Conservation (phyloP, 2,113 vertebrate genomes). For the Pelecanoides urinatrix region DNA sequence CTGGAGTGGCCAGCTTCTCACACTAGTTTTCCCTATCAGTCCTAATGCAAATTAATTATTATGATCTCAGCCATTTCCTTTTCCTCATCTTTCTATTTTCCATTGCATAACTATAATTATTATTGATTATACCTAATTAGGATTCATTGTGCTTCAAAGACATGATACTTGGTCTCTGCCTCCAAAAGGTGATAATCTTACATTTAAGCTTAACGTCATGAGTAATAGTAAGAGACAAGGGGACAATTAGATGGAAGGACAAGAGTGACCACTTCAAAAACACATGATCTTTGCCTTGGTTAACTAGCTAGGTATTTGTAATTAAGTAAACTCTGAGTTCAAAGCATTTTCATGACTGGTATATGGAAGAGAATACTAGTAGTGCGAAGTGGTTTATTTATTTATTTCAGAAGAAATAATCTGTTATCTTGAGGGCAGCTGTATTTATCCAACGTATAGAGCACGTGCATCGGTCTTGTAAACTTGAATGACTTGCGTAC, state of each 20-base stretch:
- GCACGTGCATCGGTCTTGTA: fast-evolving
- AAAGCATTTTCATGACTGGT: neutral
- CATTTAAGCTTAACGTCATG: neutral
- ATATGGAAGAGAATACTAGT: neutral
- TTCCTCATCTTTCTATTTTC: constrained; percentile 52
- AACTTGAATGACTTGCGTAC: neutral
- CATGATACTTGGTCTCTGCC: neutral
- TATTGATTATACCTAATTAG: constrained; percentile 45
- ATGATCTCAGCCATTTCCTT: constrained; percentile 29
- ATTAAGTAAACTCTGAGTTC: neutral
- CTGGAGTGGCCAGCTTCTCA: neutral
- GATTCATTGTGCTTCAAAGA: constrained; percentile 45
- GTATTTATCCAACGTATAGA: neutral
- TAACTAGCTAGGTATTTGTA: neutral
- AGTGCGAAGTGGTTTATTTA: neutral
- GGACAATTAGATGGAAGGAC: neutral
- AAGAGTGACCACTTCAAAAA: neutral
- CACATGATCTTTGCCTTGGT: neutral
- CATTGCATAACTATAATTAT: constrained; percentile 43
- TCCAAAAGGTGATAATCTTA: neutral
- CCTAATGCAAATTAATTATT: neutral
- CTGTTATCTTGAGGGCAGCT: neutral
- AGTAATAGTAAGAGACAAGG: neutral
- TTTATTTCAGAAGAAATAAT: neutral
- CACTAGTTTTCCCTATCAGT: neutral